A percentile compares a stretch with the other conserved stretches of the same genome.
phyloP scores from a whole-genome alignment of 1,140 invertebrate genomes.

The Drosophila nannoptera region DNA sequence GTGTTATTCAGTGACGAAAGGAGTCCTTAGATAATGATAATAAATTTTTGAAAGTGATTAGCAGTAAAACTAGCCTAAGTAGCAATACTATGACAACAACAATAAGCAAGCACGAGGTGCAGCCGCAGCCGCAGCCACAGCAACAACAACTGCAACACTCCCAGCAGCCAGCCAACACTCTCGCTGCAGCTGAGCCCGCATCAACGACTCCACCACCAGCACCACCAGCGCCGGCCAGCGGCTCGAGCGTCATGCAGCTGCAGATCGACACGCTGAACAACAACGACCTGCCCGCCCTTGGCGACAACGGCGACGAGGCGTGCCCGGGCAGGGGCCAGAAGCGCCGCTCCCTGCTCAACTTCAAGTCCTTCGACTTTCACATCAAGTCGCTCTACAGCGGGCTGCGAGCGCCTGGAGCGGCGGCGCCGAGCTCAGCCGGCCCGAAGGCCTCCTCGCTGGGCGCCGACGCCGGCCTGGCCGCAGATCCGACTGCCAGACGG shows the following conservation, averaged over 20 bases:
- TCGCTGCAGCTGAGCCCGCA: conserved; percentile 16
- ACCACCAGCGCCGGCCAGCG: too few relatives aligned
- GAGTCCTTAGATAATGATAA: conserved; percentile 80
- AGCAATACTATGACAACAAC: conserved; percentile 79
- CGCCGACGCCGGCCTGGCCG: conserved; percentile 13
- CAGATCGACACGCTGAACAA: conserved; percentile 72
- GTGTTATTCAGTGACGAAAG: conserved; percentile 86
- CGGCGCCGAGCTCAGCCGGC: neutral
- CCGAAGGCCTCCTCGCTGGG: conserved; percentile 30
- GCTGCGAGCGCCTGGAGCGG: conserved; percentile 29
- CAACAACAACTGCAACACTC: conserved; percentile 27
- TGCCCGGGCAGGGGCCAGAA: conserved; percentile 39
- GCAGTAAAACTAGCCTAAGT: conserved; percentile 79
- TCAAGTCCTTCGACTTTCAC: conserved; percentile 77
- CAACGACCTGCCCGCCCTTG: conserved; percentile 31
- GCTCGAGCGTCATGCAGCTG: conserved; percentile 36
- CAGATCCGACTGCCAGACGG: neutral
- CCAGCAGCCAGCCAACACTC: neutral
- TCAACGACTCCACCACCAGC: too few relatives aligned
- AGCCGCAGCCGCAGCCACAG: conserved; percentile 57
- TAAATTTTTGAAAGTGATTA: conserved; percentile 80
- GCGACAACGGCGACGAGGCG: neutral
- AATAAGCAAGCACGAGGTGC: conserved; percentile 78
- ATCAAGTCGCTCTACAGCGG: conserved; percentile 74
- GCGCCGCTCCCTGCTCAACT: conserved; percentile 72